Evolutionary conservation across 2,797 vertebrate genomes (phyloP), one percentile per base, ranked within the genome.

Genomic region (Platalea minor): DNA sequence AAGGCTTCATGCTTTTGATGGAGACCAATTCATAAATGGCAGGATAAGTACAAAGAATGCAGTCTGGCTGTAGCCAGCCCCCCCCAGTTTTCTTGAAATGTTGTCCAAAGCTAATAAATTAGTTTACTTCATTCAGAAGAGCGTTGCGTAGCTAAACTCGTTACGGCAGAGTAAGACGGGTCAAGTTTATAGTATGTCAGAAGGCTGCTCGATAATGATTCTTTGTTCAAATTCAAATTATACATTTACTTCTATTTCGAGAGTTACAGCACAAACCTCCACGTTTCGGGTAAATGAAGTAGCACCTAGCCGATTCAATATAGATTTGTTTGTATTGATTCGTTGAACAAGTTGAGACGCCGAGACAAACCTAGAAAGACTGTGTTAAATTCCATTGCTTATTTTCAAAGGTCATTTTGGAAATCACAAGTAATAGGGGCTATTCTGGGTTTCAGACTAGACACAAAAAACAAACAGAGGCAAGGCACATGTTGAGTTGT

Each of bases 381-480:
- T 29, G 26, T 18, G 24, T 83, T 94, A 75, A 74, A 85, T 37
- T 83, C 46, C 50, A 37, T 10, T 88, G 75, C 75, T 94, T 88
- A 65, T 89, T 93, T 88, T 92, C 75, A 88, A 82, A 88, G 73
- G 86, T 92, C 41, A 57, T 72, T 91, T 95, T 94, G 70, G 75
- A 92, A 94, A 91, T 95, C 77, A 48, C 64, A 80, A 93, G 67
- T 63, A 95, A 91, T 87, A 74, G 0, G 9, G 88, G 64, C 72
- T 91, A 93, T 93, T 95, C 90, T 85, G 78, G 57, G 92, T 91
- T 96, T 87, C 90, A 96, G 92, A 88, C 56, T 73, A 88, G 88
- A 93, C 90, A 93, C 72, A 94, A 91, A 95, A 96, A 94, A 39
- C 86, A 97, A 93, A 96, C 83, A 89, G 86, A 92, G 73, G 73